phyloP scores from a whole-genome alignment of 2,888 invertebrate species.

The Dryobotodes eremita region DNA sequence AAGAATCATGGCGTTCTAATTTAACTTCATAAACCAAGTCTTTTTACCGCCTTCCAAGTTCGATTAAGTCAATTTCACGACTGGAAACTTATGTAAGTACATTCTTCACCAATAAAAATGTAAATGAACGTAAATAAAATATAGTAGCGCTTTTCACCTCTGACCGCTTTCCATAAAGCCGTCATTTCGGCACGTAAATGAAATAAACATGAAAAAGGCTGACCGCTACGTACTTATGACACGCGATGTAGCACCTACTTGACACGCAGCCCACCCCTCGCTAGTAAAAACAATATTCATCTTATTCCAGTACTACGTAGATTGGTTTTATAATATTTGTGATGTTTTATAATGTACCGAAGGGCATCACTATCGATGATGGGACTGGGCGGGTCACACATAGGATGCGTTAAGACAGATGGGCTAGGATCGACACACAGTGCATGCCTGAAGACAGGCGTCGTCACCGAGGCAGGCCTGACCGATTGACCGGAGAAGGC shows the following conservation, averaged over 20 bases:
- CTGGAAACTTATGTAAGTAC: neutral
- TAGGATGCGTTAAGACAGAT: neutral
- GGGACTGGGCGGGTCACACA: neutral
- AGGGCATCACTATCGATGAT: neutral
- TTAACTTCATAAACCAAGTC: neutral
- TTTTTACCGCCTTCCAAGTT: neutral
- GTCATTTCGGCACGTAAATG: slow-evolving; percentile 45
- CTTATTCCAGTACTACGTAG: slow-evolving; percentile 21
- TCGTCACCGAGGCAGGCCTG: neutral
- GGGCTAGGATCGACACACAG: neutral
- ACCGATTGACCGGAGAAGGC: neutral
- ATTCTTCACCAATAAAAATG: slow-evolving; percentile 31
- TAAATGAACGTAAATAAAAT: slow-evolving; percentile 38
- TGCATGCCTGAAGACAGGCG: neutral
- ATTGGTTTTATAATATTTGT: slow-evolving; percentile 1
- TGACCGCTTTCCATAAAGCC: slow-evolving; percentile 38
- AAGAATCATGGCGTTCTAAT: neutral
- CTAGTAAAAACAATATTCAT: slow-evolving; percentile 39
- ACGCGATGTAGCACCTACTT: slow-evolving; percentile 60
- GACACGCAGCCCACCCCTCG: slow-evolving; percentile 24
- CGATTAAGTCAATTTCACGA: neutral
- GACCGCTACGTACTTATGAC: slow-evolving; percentile 48
- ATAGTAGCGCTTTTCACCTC: slow-evolving; percentile 22
- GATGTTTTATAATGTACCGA: neutral
- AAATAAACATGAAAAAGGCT: slow-evolving; percentile 56